Conservation (phyloP, 2,113 vertebrate genomes). For the Myrmecobius fasciatus region DNA sequence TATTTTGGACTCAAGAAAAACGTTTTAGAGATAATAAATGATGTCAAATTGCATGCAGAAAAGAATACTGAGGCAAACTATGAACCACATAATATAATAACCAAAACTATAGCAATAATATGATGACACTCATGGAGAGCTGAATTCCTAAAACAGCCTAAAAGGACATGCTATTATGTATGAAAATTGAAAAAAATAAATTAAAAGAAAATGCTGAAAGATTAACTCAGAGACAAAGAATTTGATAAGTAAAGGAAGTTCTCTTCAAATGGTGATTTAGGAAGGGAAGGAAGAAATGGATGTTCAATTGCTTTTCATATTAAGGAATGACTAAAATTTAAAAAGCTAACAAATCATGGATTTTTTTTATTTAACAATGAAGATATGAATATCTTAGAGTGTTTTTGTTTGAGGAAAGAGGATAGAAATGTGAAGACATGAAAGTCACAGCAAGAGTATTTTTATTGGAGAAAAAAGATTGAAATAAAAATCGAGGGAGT, state of each 20-base stretch:
- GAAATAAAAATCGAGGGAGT: background rate
- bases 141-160: background rate
- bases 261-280: background rate
- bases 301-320: background rate
- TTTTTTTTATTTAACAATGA: background rate
- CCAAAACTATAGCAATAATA: background rate
- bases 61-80: background rate
- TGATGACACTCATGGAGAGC: background rate
- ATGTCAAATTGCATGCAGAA: background rate
- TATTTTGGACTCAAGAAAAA: slow-evolving; percentile 10
- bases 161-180: background rate
- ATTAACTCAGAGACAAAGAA: background rate
- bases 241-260: background rate
- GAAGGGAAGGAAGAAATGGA: background rate
- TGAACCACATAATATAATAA: background rate
- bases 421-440: background rate
- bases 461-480: background rate
- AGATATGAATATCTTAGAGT: background rate
- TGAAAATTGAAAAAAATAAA: background rate
- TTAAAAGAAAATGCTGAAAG: background rate
- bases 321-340: background rate
- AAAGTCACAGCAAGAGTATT: background rate
- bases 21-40: background rate
- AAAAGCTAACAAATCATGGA: background rate
- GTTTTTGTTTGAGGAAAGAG: background rate